Percentiles rank a stretch among this genome's conserved stretches.
Conservation (phyloP, 1,140 invertebrate genomes). For the Galendromus occidentalis region DNA sequence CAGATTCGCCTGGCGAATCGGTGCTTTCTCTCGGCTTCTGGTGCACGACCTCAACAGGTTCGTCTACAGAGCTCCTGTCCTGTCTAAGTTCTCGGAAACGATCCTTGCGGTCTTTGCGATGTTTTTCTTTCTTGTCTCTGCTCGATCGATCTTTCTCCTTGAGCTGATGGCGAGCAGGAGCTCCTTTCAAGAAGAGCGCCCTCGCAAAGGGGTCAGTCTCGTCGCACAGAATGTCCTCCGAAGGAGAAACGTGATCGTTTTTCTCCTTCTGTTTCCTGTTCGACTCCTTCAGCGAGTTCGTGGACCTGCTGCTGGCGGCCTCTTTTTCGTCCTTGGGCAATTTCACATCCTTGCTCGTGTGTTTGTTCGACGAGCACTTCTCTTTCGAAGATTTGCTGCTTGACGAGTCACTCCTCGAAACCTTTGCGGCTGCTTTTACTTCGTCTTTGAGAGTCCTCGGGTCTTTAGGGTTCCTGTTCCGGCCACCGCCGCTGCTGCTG, state of each 20-base stretch:
- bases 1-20: neutral
- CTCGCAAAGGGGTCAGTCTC: neutral
- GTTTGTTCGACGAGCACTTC: neutral
- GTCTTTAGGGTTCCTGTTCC: too few relatives aligned
- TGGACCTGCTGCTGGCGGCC: neutral
- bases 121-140: conserved; percentile 4
- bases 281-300: neutral
- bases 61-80: conserved; percentile 9
- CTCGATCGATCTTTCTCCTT: neutral
- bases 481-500: too few relatives aligned
- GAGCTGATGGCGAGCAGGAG: neutral
- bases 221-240: neutral
- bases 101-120: neutral
- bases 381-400: neutral
- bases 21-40: neutral
- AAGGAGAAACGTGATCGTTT: neutral
- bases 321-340: neutral
- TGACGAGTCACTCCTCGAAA: too few relatives aligned
- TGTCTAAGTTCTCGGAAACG: neutral
- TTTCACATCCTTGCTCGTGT: neutral
- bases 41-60: conserved; percentile 11
- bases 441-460: too few relatives aligned
- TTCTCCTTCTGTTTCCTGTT: neutral
- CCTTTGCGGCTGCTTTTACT: too few relatives aligned
- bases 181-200: neutral